phyloP scores from a whole-genome alignment of 2,888 invertebrate species.

The Drosophila paranaensis region DNA sequence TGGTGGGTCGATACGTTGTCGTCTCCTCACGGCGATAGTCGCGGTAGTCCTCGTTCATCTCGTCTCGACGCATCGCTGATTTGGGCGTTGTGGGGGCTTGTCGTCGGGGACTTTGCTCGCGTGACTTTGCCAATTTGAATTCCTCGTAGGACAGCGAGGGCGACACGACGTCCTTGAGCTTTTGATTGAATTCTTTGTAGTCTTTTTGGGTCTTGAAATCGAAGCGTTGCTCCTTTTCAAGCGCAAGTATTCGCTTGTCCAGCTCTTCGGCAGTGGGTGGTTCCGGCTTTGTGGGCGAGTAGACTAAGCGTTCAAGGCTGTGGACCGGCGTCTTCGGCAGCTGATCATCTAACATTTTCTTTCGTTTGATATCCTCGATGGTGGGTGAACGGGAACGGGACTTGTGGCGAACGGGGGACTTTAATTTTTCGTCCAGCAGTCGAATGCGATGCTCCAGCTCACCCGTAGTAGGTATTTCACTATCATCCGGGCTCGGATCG shows the following conservation, averaged over 20 bases:
- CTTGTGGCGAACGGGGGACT: constrained; percentile 62
- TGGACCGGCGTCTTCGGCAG: constrained; percentile 70
- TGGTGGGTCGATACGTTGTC: constrained; percentile 59
- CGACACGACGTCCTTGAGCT: constrained; percentile 74
- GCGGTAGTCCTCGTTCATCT: constrained; percentile 48
- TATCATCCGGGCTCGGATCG: constrained; percentile 78
- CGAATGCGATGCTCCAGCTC: constrained; percentile 82
- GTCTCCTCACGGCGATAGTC: constrained; percentile 56
- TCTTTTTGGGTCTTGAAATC: constrained; percentile 82
- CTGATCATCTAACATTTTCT: constrained; percentile 65
- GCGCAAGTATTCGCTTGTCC: constrained; percentile 76
- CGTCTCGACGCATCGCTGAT: constrained; percentile 69
- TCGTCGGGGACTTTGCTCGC: constrained; percentile 77
- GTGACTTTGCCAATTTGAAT: constrained; percentile 68
- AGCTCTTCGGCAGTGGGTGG: constrained; percentile 80
- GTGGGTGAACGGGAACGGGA: constrained; percentile 76
- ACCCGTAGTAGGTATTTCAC: constrained; percentile 80
- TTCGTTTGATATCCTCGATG: constrained; percentile 72
- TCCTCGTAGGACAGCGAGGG: constrained; percentile 80
- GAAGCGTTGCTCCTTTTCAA: constrained; percentile 77
- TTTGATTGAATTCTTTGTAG: constrained; percentile 79
- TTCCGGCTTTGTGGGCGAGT: constrained; percentile 67
- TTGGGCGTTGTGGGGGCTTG: constrained; percentile 65
- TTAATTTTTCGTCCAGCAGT: constrained; percentile 74
- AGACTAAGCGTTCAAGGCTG: constrained; percentile 69